Evolutionary conservation across 2,797 vertebrate genomes (phyloP).

Genomic region (Sparus aurata): DNA sequence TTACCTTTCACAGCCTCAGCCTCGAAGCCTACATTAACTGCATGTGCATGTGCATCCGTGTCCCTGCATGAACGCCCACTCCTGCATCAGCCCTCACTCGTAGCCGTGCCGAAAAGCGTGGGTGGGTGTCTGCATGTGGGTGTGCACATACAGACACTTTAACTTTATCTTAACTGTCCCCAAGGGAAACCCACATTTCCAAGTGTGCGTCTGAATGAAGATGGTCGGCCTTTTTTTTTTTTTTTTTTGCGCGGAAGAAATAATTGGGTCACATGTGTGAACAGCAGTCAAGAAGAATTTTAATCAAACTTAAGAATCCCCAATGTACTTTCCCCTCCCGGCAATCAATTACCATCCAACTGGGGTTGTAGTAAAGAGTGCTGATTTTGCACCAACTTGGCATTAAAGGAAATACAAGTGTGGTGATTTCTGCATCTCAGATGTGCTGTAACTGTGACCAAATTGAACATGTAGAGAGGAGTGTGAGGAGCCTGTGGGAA

Average conservation of each 20-base stretch:
- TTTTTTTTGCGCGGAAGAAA: constrained; percentile 53
- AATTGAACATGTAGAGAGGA: constrained; percentile 18
- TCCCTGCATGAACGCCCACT: not conserved
- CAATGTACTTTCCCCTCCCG: constrained; percentile 36
- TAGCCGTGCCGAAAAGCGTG: constrained; percentile 9
- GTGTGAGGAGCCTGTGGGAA: constrained; percentile 23
- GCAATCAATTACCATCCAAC: constrained; percentile 61
- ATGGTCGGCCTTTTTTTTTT: constrained; percentile 11
- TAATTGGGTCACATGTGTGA: constrained; percentile 78
- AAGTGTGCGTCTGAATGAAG: constrained; percentile 16
- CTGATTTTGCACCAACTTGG: constrained; percentile 26
- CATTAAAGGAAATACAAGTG: not conserved
- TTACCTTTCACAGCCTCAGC: not conserved
- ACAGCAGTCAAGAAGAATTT: constrained; percentile 70
- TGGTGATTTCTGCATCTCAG: constrained; percentile 11
- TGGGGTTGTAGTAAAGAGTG: constrained; percentile 36
- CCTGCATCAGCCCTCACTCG: not conserved
- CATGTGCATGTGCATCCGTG: not conserved
- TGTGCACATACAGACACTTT: not conserved
- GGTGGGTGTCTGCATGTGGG: constrained; percentile 13
- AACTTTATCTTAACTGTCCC: not conserved
- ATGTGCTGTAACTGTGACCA: constrained; percentile 3
- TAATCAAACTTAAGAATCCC: constrained; percentile 80
- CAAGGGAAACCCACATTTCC: not conserved
- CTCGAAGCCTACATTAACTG: not conserved